phyloP scores from a whole-genome alignment of 2,888 invertebrate genomes.

The Neocrepidodera transversa region DNA sequence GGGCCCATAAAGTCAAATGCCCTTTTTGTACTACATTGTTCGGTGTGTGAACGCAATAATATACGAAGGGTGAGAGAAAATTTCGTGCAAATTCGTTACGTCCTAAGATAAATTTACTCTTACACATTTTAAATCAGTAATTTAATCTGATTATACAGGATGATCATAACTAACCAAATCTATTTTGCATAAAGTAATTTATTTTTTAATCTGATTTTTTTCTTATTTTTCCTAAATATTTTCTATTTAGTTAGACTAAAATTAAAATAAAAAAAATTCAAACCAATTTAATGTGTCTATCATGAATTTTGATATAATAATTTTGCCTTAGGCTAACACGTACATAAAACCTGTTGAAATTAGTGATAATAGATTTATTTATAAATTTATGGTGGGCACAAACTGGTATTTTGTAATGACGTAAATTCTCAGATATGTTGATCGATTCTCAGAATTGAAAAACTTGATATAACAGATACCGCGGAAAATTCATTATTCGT shows the following conservation, averaged over 20 bases:
- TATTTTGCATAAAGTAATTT: too few relatives aligned
- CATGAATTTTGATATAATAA: too few relatives aligned
- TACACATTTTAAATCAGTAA: background rate
- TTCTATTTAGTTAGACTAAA: too few relatives aligned
- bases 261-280: too few relatives aligned
- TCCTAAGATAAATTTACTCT: background rate
- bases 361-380: conserved; percentile 4
- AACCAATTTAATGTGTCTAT: too few relatives aligned
- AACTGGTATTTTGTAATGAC: conserved; percentile 3
- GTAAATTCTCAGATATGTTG: background rate
- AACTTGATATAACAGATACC: too few relatives aligned
- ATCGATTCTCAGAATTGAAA: too few relatives aligned
- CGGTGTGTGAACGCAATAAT: conserved; percentile 37
- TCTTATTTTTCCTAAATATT: too few relatives aligned
- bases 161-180: too few relatives aligned
- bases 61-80: conserved; percentile 30
- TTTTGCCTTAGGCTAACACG: conserved; percentile 4
- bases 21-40: conserved; percentile 47
- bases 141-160: background rate
- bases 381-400: background rate
- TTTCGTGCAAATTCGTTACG: conserved; percentile 21
- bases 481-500: too few relatives aligned
- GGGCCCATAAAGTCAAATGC: conserved; percentile 54
- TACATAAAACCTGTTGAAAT: conserved; percentile 4
- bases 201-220: too few relatives aligned